These are phyloP conservation scores for Oceanites oceanicus DNA, from an alignment of 2,113 vertebrate species.

Conservation along the genomic window DNA sequence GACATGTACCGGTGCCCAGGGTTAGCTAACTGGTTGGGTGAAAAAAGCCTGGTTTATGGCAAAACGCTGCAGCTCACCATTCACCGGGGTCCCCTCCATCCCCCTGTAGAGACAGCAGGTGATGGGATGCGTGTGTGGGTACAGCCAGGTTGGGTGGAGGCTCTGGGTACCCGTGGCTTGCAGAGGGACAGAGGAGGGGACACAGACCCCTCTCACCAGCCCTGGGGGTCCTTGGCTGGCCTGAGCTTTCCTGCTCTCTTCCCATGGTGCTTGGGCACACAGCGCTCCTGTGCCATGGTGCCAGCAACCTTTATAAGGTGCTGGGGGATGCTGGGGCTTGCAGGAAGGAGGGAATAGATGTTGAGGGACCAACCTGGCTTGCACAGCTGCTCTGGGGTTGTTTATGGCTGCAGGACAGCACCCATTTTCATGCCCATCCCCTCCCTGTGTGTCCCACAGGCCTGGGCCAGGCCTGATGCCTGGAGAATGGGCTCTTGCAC, in stretches of 20 bases:
- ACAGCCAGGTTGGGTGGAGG: neutral
- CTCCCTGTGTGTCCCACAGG: neutral
- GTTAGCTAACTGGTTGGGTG: neutral
- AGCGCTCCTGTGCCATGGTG: neutral
- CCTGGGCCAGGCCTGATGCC: neutral
- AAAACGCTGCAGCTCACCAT: neutral
- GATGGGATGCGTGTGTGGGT: neutral
- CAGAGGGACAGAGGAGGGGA: neutral
- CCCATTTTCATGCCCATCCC: neutral
- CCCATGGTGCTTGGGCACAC: neutral
- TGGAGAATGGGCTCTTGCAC: neutral
- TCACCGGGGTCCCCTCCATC: neutral
- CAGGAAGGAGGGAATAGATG: neutral
- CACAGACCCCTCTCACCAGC: neutral
- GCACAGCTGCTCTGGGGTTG: neutral
- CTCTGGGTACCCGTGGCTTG: neutral
- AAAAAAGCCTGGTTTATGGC: neutral
- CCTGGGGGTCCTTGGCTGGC: fast-evolving
- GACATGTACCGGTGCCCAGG: neutral
- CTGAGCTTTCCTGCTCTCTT: neutral
- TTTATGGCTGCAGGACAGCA: neutral
- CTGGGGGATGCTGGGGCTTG: neutral
- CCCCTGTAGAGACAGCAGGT: neutral
- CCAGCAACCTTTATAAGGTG: neutral
- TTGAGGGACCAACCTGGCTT: neutral